Evolutionary conservation across 2,888 invertebrate species (phyloP), one percentile per base, ranked within the genome.

Genomic region (Limnephilus auricula): DNA sequence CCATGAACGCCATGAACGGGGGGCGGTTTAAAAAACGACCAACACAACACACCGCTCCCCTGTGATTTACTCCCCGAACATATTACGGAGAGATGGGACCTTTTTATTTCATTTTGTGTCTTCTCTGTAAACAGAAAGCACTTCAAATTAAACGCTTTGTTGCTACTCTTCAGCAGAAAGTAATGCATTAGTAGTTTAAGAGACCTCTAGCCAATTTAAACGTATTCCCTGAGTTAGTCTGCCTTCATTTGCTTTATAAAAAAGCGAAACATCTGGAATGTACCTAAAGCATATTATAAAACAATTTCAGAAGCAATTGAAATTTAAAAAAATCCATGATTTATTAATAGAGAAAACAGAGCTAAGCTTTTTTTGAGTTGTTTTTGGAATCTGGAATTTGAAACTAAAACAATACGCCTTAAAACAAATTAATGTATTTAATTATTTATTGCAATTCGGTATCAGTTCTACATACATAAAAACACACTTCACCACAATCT

Each of bases 11-110:
- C 50, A 50, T 50, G 50, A 50, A 25, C 65, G 9, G 25, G 25
- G 65, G 65, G 25, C 65, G n/a, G 25, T 65, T n/a, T 65, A 65
- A 65, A 65, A 65, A 65, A 25, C 31, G 32, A 80, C 15, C 80
- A 15, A 30, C 5, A 30, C 31, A 32, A 30, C 80, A 80, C 15
- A 32, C 18, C 65, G 65, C 65, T 32, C 84, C 30, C 40, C 30
- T n/a, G 84, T 85, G 84, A 85, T 85, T 45, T 85, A 85, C 84
- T 40, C 30, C 30, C 84, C 37, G 13, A 40, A 85, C 84, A n/a
- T 85, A 85, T 85, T 85, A 85, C 25, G 30, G n/a, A 40, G 37
- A 85, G 40, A 30, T 85, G 30, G 13, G 37, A 40, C n/a, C 40
- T 37, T 40, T 85, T 85, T 85, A 85, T 85, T 85, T 85, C 37